A percentile compares a stretch with the other conserved stretches of the same genome.
These are phyloP conservation scores for Echinops telfairi DNA, from an alignment of 2,113 vertebrate species.

Conservation along the genomic window DNA sequence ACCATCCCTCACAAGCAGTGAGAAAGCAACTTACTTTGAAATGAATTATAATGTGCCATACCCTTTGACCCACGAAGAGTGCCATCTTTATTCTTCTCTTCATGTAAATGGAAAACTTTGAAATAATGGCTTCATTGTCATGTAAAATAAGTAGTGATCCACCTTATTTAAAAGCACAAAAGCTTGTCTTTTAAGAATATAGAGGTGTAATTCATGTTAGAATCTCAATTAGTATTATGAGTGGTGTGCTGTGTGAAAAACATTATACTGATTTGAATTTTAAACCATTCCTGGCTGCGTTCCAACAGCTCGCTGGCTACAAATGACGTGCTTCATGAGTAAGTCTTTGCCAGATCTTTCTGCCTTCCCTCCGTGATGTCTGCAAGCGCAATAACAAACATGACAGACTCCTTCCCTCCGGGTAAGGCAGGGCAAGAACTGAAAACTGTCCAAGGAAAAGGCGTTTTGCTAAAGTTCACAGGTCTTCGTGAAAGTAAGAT, in stretches of 20 bases:
- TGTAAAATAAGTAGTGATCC: neutral
- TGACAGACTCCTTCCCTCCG: conserved; percentile 74
- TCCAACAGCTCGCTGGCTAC: neutral
- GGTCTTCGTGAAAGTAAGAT: conserved; percentile 80
- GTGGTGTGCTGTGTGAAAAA: neutral
- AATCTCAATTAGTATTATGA: neutral
- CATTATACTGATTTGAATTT: neutral
- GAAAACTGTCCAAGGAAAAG: conserved; percentile 82
- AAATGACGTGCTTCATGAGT: conserved; percentile 55
- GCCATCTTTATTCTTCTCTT: neutral
- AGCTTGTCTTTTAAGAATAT: neutral
- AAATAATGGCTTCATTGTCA: neutral
- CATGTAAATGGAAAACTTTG: neutral
- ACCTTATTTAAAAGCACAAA: neutral
- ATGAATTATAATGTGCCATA: neutral
- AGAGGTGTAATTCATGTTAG: neutral
- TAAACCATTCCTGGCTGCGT: neutral
- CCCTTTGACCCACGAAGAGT: neutral
- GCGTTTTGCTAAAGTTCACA: conserved; percentile 72
- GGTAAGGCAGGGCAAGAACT: conserved; percentile 73
- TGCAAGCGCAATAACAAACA: conserved; percentile 38
- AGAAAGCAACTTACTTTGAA: neutral
- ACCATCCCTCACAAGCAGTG: neutral
- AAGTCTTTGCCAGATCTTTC: conserved; percentile 53
- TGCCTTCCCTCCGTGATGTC: conserved; percentile 14